Evolutionary conservation across 37 sponge, comb jelly and placozoan species (phyloP).

Genomic region (Tethya wilhelma): DNA sequence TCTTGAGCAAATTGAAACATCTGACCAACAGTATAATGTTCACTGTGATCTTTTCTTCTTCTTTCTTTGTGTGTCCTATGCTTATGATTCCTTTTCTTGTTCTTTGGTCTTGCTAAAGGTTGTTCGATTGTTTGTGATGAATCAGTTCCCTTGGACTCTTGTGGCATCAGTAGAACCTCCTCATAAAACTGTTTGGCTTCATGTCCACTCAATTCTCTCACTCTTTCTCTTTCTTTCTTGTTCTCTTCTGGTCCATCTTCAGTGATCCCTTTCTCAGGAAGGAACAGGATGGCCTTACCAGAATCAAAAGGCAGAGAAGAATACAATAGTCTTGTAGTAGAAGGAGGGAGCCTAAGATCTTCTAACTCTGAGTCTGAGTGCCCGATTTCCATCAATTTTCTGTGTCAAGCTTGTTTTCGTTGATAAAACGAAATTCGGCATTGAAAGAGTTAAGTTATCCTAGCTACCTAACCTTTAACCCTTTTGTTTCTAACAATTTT

Average conservation of each 20-base stretch:
- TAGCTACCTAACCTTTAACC: too few relatives aligned
- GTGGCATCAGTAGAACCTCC: constrained; percentile 28
- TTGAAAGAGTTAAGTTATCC: too few relatives aligned
- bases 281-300: constrained; percentile 31
- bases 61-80: neutral
- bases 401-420: too few relatives aligned
- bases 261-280: constrained; percentile 8
- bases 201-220: constrained; percentile 52
- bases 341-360: neutral
- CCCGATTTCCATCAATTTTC: neutral
- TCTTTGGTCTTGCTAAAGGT: neutral
- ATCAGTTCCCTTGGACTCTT: neutral
- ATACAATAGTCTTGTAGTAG: constrained; percentile 8
- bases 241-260: too few relatives aligned
- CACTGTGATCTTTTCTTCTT: neutral
- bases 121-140: neutral
- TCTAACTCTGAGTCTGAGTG: neutral
- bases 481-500: neutral
- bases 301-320: constrained; percentile 35
- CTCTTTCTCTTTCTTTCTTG: too few relatives aligned
- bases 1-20: constrained; percentile 67
- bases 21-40: neutral
- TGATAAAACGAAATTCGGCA: too few relatives aligned
- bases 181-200: constrained; percentile 74
- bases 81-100: neutral